Conservation (phyloP, 2,797 vertebrate genomes). For the Microctenopoma lineatum region DNA sequence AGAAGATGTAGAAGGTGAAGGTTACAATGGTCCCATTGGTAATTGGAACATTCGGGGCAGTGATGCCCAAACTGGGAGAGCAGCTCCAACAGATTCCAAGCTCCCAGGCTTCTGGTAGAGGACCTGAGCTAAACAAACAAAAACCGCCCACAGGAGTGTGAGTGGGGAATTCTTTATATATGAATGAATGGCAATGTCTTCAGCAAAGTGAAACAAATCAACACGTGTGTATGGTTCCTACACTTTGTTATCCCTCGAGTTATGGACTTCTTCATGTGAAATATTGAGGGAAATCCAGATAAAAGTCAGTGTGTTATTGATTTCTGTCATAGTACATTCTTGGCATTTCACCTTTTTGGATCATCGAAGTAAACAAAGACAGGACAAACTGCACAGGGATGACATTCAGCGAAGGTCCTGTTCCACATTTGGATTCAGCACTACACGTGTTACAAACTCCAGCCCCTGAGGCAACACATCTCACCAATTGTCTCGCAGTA, state of each 20-base stretch:
- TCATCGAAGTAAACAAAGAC: not conserved
- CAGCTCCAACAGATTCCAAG: no score
- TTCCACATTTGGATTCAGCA: not conserved
- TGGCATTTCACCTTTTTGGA: constrained; percentile 9
- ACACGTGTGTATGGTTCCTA: no score
- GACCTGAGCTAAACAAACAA: no score
- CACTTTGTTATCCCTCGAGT: not conserved
- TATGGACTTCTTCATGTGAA: not conserved
- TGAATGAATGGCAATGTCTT: not conserved
- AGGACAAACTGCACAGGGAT: not conserved
- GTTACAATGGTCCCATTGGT: no score
- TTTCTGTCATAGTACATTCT: not conserved
- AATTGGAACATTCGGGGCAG: no score
- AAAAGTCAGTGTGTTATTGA: constrained; percentile 3
- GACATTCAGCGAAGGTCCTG: constrained; percentile 3
- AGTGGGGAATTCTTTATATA: no score
- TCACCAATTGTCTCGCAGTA: not conserved
- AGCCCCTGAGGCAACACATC: not conserved
- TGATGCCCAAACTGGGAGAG: no score
- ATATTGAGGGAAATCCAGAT: not conserved
- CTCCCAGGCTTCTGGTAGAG: no score
- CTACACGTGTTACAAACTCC: not conserved
- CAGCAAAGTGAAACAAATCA: not conserved
- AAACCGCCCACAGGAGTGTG: no score
- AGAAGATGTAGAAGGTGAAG: no score